A percentile compares a stretch with the other conserved stretches of the same genome.
These are phyloP conservation scores for Sternarchorhynchus goeldii DNA, from an alignment of 2,797 vertebrate genomes.

Conservation along the genomic window DNA sequence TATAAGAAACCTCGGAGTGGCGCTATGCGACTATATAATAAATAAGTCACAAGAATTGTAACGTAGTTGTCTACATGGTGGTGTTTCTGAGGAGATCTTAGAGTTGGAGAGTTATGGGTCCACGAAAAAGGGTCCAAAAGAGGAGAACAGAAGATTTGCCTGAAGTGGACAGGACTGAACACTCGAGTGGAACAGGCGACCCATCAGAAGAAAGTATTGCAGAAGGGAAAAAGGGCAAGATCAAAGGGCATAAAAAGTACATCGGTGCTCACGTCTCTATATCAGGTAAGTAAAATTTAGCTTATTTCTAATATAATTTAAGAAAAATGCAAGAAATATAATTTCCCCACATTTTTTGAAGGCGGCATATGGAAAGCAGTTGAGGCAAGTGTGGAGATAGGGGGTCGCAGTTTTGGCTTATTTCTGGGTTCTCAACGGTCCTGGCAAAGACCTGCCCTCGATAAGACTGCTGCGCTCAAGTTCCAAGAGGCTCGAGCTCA, in stretches of 20 bases:
- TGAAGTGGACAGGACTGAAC: slow-evolving; percentile 22
- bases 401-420: slow-evolving; percentile 75
- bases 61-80: too few species aligned
- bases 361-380: slow-evolving; percentile 83
- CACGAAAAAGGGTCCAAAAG: slow-evolving; percentile 46
- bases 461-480: slow-evolving; percentile 66
- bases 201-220: slow-evolving; percentile 20
- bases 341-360: slow-evolving; percentile 46
- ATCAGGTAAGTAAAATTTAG: slow-evolving; percentile 62
- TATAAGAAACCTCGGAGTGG: neutral
- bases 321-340: neutral
- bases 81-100: too few species aligned
- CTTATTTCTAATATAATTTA: neutral
- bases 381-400: slow-evolving; percentile 68
- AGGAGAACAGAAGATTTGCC: slow-evolving; percentile 15
- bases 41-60: too few species aligned
- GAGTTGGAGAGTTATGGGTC: slow-evolving; percentile 57
- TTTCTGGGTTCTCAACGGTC: slow-evolving; percentile 81
- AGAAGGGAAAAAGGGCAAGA: slow-evolving; percentile 46
- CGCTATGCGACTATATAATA: neutral
- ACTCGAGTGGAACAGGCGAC: slow-evolving; percentile 26
- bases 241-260: slow-evolving; percentile 64
- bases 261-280: slow-evolving; percentile 78
- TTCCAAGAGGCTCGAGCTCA: slow-evolving; percentile 68
- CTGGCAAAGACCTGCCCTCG: slow-evolving; percentile 74